Base-by-base conservation (phyloP, 2,888 invertebrate genomes). In the Ditylenchus weischeri region DNA sequence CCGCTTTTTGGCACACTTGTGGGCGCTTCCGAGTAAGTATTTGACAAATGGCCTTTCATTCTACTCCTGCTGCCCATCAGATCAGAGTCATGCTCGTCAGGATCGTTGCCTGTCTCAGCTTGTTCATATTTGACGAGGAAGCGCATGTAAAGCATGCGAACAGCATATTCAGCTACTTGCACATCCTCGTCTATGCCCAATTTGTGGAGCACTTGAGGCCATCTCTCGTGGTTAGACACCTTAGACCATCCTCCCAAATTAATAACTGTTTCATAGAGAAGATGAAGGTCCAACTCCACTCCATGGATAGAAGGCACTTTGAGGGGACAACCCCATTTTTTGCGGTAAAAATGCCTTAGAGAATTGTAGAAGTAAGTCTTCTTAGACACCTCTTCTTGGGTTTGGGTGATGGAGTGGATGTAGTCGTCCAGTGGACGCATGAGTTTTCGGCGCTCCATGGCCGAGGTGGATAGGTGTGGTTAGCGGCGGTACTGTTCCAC, bases 191-290 rank as follows among this genome's bases (percentile, higher is more conserved):
- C 69, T 23, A 74, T 51, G 5, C 57, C 64, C 23, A 71, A 38
- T 49, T 47, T 49, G 19, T 69, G 64, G 13, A 67, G 65, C 36
- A 67, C 67, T 62, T 81, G 79, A 6, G 67, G 49, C 82, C 82
- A 82, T 64, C 76, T 75, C 57, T 79, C 79, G 43, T 64, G 18
- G 10, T 65, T 61, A 0, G 78, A 74, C 18, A 80, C 95, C 90
- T 92, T 95, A 78, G 91, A 89, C 88, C 94, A 90, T 79, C 96
- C 96, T 78, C 95, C 95, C 80, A 91, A 88, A 74, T 90, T 89
- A 78, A 91, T 92, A 63, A 96, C 95, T 83, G 92, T 88, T 79
- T 89, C 89, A 86, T 95, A 96, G 77, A 96, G 88, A 72, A 90
- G 88, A 86, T 90, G 92, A 76, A 96, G 88, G 87, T 96, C 94